Conservation (phyloP, 2,888 invertebrate species). For the Sminthurides aquaticus region DNA sequence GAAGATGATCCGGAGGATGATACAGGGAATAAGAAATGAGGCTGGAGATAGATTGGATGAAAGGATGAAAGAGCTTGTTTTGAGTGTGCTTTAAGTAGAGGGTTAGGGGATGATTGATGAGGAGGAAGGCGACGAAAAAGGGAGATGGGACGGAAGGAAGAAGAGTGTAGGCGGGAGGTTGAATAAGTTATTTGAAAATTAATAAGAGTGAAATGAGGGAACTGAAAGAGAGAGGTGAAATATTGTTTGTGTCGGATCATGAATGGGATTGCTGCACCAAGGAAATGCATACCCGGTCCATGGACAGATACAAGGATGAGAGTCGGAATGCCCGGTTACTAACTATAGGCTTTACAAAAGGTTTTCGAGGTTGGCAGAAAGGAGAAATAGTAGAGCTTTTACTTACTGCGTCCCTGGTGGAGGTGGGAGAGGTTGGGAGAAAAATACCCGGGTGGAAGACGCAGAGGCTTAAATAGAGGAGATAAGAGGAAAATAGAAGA, state of each 20-base stretch:
- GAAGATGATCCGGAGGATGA: too few species aligned
- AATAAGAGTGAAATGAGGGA: not conserved
- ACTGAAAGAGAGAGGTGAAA: not conserved
- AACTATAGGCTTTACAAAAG: too few species aligned
- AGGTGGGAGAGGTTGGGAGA: too few species aligned
- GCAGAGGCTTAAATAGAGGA: not conserved
- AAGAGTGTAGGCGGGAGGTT: not conserved
- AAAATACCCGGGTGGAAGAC: not conserved
- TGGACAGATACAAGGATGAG: too few species aligned
- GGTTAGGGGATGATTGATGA: not conserved
- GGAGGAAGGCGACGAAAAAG: not conserved
- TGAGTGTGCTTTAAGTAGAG: not conserved
- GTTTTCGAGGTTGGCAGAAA: too few species aligned
- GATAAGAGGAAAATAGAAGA: not conserved
- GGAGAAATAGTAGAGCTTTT: too few species aligned
- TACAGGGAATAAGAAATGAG: not conserved
- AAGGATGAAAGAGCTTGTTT: not conserved
- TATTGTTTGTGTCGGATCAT: not conserved
- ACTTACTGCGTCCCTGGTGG: too few species aligned
- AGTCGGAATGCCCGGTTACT: too few species aligned
- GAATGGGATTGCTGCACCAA: not conserved
- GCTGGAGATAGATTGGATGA: not conserved
- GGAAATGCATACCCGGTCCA: not conserved
- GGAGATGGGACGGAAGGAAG: not conserved
- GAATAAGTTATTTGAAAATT: not conserved